Evolutionary conservation across 2,888 invertebrate genomes (phyloP).

Genomic region (Apodemia duryi): DNA sequence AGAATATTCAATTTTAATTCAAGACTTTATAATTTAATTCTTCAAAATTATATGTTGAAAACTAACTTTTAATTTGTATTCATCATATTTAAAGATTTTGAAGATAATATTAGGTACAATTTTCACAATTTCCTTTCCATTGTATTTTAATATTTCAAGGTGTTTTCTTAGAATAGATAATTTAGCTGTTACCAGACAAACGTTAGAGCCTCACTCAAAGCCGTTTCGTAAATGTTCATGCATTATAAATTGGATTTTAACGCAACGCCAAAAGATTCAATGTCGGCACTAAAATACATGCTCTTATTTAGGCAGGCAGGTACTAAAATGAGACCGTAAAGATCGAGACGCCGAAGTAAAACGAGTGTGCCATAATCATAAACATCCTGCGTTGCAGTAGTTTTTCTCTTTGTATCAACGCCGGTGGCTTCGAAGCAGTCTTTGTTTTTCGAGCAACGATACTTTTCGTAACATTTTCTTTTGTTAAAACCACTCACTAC

Average conservation of each 20-base stretch:
- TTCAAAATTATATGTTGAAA: no score
- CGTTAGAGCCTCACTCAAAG: slow-evolving; percentile 1
- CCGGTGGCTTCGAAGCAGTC: slow-evolving; percentile 57
- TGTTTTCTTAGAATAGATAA: slow-evolving; percentile 5
- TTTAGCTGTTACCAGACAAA: slow-evolving; percentile 7
- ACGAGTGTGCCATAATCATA: slow-evolving; percentile 69
- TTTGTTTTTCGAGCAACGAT: slow-evolving; percentile 71
- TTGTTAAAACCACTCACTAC: slow-evolving; percentile 67
- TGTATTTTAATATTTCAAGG: not conserved
- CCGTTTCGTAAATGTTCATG: not conserved
- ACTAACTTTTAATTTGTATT: no score
- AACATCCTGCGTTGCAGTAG: slow-evolving; percentile 67
- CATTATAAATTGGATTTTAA: slow-evolving; percentile 4
- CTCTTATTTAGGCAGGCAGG: slow-evolving; percentile 8
- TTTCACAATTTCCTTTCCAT: slow-evolving; percentile 1
- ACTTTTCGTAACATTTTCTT: slow-evolving; percentile 72
- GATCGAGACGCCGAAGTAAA: slow-evolving; percentile 60
- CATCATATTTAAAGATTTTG: no score
- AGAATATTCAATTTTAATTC: no score
- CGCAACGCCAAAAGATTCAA: slow-evolving; percentile 2
- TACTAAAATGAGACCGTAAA: slow-evolving; percentile 38
- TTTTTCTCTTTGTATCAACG: slow-evolving; percentile 72
- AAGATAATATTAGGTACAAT: no score
- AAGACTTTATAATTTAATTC: no score
- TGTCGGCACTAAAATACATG: not conserved